Evolutionary conservation across 2,797 vertebrate species (phyloP), one percentile per base, ranked within the genome.

Genomic region (Hirundo rustica): DNA sequence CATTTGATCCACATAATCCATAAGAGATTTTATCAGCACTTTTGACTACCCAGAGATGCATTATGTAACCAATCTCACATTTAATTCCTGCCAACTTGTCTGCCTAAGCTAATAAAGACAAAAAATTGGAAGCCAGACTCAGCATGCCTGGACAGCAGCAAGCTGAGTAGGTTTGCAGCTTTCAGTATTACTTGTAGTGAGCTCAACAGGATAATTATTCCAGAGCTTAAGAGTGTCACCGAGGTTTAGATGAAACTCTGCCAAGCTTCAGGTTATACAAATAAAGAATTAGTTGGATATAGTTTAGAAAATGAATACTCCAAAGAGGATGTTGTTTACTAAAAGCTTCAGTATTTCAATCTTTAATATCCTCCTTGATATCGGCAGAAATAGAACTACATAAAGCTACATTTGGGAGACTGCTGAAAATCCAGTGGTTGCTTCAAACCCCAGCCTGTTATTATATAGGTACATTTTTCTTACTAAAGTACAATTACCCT

Each of bases 401-500:
- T 67, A 91, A 66, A 95, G 70, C 66, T 76, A 26, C 32, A 58
- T 85, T 94, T 87, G 66, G 68, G 75, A 93, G 34, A 23, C 7
- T 73, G 50, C 62, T 73, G 38, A 84, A 96, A 78, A 72, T 74
- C 90, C 92, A 67, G 65, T 51, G 23, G 50, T 65, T 90, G 58
- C 77, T 96, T 95, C 95, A 96, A 91, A 91, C 74, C 71, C 66
- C 94, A 81, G 57, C 93, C 68, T 93, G 88, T 88, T 96, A 94
- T 87, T 86, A 89, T 75, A 83, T 87, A 94, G 84, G 74, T 95
- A 38, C 51, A 83, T 93, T 94, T 95, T 95, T 96, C 58, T 34
- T 92, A 93, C 83, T 96, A 93, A 96, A 91, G 68, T 95, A 89
- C 79, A 93, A 77, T 93, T 96, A 95, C 64, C 86, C 62, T 60